Conservation (phyloP, 2,113 vertebrate genomes). For the Indicator indicator region DNA sequence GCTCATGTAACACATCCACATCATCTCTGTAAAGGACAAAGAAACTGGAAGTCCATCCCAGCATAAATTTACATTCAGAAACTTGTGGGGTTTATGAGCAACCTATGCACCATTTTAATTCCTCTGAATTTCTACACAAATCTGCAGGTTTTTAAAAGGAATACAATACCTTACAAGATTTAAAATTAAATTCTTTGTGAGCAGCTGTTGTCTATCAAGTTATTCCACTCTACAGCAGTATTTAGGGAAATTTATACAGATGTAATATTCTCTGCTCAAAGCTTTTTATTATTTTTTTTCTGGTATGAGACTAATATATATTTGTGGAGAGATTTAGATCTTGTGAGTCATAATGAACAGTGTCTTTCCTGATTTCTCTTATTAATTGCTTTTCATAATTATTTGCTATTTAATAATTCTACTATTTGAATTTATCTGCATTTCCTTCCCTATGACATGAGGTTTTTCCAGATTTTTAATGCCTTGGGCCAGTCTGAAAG, state of each 20-base stretch:
- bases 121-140: not conserved
- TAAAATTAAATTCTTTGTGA: not conserved
- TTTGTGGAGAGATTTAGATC: not conserved
- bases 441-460: not conserved
- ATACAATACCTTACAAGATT: not conserved
- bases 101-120: not conserved
- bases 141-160: not conserved
- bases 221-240: not conserved
- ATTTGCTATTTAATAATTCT: not conserved
- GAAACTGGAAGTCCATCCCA: not conserved
- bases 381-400: not conserved
- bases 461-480: not conserved
- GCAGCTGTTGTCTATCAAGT: not conserved
- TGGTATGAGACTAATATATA: not conserved
- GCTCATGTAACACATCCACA: not conserved
- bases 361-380: not conserved
- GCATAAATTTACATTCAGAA: not conserved
- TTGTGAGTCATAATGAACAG: not conserved
- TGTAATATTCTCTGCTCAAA: not conserved
- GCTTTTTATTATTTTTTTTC: not conserved
- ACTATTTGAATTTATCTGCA: not conserved
- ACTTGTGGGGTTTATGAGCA: not conserved
- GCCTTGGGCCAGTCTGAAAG: not conserved
- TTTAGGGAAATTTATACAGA: not conserved
- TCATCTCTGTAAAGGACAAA: not conserved